A percentile compares a stretch with the other conserved stretches of the same genome.
Conservation (phyloP, 2,888 invertebrate species). For the Tanytarsus gracilentus region DNA sequence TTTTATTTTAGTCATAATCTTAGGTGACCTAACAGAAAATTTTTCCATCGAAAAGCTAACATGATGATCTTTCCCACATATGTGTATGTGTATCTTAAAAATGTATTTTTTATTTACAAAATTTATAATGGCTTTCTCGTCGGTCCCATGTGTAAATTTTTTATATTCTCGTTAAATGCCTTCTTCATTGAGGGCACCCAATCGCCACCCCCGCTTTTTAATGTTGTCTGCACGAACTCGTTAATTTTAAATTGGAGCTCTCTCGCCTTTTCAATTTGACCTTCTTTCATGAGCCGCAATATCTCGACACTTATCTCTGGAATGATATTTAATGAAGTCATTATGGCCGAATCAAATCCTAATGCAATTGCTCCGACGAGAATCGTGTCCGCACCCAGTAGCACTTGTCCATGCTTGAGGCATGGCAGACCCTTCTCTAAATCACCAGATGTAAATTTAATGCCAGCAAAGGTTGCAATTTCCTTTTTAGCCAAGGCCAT, state of each 20-base stretch:
- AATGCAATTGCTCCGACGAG: slow-evolving; percentile 55
- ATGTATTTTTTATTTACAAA: background rate
- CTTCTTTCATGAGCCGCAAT: slow-evolving; percentile 45
- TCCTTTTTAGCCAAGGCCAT: slow-evolving; percentile 50
- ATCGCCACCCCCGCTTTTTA: background rate
- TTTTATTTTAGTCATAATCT: no score
- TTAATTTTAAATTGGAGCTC: slow-evolving; percentile 48
- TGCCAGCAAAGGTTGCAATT: slow-evolving; percentile 66
- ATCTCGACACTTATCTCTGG: slow-evolving; percentile 52
- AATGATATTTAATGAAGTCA: slow-evolving; percentile 59
- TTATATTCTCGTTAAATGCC: slow-evolving; percentile 12
- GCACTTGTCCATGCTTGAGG: slow-evolving; percentile 47
- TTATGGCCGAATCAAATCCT: slow-evolving; percentile 64
- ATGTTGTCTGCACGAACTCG: slow-evolving; percentile 42
- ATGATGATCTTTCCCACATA: no score
- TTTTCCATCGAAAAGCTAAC: no score
- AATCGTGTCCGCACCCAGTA: slow-evolving; percentile 57
- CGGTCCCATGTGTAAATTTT: background rate
- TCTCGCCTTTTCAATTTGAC: slow-evolving; percentile 45
- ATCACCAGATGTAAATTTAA: slow-evolving; percentile 72
- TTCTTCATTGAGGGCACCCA: slow-evolving; percentile 22
- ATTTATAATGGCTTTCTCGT: background rate
- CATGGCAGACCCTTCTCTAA: slow-evolving; percentile 59
- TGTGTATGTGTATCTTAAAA: no score
- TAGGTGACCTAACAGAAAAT: no score